Percentiles rank a stretch among this genome's conserved stretches.
phyloP scores from a whole-genome alignment of 2,888 invertebrate species.

The Celastrina argiolus region DNA sequence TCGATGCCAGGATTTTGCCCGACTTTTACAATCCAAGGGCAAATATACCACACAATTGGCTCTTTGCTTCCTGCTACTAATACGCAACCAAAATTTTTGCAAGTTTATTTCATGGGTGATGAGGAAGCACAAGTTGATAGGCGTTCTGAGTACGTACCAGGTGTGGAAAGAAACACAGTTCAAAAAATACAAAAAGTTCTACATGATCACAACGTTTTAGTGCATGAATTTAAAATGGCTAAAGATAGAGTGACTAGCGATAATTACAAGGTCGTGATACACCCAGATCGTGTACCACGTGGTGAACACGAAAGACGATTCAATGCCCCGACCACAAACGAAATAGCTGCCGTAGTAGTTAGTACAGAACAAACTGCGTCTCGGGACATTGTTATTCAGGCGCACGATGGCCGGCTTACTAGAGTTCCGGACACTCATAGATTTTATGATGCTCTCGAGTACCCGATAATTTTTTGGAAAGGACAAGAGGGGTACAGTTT shows the following conservation, averaged over 20 bases:
- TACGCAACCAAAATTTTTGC: conserved; percentile 38
- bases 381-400: too few relatives aligned
- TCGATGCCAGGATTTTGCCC: conserved; percentile 35
- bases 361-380: too few relatives aligned
- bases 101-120: conserved; percentile 41
- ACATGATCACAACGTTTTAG: conserved; percentile 36
- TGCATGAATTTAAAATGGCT: conserved; percentile 42
- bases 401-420: too few relatives aligned
- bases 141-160: conserved; percentile 35
- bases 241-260: too few relatives aligned
- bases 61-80: conserved; percentile 35
- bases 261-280: conserved; percentile 38
- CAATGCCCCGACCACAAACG: conserved; percentile 37
- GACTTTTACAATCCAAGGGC: conserved; percentile 40
- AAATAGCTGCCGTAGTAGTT: conserved; percentile 38
- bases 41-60: conserved; percentile 40
- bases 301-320: conserved; percentile 41
- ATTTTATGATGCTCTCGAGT: too few relatives aligned
- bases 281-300: conserved; percentile 38
- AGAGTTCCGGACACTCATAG: too few relatives aligned
- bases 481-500: too few relatives aligned
- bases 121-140: conserved; percentile 35
- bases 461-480: too few relatives aligned
- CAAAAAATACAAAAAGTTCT: conserved; percentile 38
- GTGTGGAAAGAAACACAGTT: conserved; percentile 36